Evolutionary conservation across 2,797 vertebrate species (phyloP), one percentile per base, ranked within the genome.

Genomic region (Argentina silus): DNA sequence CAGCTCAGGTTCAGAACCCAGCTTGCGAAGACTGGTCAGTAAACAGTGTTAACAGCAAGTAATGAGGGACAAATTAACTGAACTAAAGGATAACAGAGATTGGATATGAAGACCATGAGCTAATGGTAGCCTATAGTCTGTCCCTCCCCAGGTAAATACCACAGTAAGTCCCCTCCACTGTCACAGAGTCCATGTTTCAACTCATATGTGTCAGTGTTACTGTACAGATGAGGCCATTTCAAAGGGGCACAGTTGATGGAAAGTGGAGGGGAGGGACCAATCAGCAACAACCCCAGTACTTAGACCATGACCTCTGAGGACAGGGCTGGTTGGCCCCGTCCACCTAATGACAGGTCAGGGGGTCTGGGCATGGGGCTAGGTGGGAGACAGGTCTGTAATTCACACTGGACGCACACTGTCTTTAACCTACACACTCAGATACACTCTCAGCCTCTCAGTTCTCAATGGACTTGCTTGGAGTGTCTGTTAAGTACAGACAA

Each of bases 201-300:
- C 56, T 21, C 51, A 12, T 11, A 23, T 17, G 61, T 43, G 36
- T 15, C 36, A 8, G 14, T 63, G 6, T 55, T 55, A 17, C 36
- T 10, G 61, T 3, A 43, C 8, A 8, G 76, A 71, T 15, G 61
- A 57, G 59, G 69, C 77, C 5, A 85, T 81, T 89, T 89, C 82
- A 89, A 88, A 90, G 78, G 78, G 66, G 74, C 74, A 4, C 68
- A 85, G 78, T 80, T 83, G 83, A 86, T 87, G 88, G 85, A 90
- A 78, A 90, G 85, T 81, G 73, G 53, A 80, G 79, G 70, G 21
- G 8, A 19, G 9, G 21, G 21, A 14, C 3, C 8, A 15, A 10
- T 67, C 23, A 27, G 27, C 6, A 7, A 19, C 6, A 8, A 27
- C 21, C 9, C 66, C 21, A n/a, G 47, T 42, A 50, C 61, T 82